phyloP scores from a whole-genome alignment of 2,797 vertebrate species.

The Sebastolobus altivelis region DNA sequence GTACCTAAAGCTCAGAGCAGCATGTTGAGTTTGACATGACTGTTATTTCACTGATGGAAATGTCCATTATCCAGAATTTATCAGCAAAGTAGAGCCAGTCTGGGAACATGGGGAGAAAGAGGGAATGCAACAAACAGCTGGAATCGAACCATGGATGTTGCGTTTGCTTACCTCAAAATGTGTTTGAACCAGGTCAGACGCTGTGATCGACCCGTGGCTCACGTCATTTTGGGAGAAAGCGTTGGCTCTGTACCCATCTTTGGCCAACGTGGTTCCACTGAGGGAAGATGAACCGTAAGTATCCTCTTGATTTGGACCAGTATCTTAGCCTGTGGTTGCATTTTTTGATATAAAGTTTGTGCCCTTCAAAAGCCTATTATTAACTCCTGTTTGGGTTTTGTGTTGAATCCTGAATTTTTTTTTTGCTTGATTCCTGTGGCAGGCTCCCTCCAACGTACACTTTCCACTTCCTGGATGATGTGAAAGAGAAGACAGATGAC shows the following conservation, averaged over 20 bases:
- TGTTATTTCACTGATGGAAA: neutral
- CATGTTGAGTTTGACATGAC: neutral
- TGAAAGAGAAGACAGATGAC: neutral
- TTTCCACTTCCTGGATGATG: constrained; percentile 85
- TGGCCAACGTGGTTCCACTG: constrained; percentile 75
- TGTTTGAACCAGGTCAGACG: constrained; percentile 86
- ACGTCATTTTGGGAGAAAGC: constrained; percentile 88
- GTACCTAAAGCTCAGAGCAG: neutral
- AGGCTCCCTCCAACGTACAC: constrained; percentile 91
- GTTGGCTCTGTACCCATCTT: constrained; percentile 81
- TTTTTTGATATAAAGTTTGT: neutral
- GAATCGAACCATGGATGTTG: neutral
- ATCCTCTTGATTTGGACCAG: neutral
- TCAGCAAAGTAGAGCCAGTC: neutral
- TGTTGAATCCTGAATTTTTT: too few relatives aligned
- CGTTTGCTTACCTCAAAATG: neutral
- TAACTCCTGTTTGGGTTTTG: neutral
- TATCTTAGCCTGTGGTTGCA: neutral
- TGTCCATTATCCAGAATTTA: neutral
- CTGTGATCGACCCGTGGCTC: constrained; percentile 93
- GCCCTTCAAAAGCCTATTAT: neutral
- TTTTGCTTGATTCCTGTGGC: constrained; percentile 17
- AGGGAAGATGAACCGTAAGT: constrained; percentile 88
- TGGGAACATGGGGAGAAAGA: fast-evolving
- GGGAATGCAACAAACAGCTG: neutral